Conservation (phyloP, 2,888 invertebrate genomes). For the Zhuqinia jingwanae region DNA sequence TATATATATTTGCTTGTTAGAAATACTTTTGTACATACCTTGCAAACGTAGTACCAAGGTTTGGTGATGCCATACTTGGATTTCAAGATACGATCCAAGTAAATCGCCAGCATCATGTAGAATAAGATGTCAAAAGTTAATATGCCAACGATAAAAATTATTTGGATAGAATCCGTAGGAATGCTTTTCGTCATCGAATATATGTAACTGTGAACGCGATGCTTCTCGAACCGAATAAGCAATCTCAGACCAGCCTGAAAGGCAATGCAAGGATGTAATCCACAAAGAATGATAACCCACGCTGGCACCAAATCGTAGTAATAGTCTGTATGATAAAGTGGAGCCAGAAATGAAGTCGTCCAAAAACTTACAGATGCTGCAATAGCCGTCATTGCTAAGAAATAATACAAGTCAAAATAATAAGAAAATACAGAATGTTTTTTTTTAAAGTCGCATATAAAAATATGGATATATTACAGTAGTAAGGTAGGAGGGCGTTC, state of each 20-base stretch:
- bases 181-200: conserved; percentile 72
- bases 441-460: background rate
- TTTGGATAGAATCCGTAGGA: conserved; percentile 79
- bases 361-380: background rate
- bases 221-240: conserved; percentile 23
- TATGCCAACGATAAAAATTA: conserved; percentile 80
- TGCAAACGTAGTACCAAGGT: conserved; percentile 85
- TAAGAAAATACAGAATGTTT: background rate
- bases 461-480: background rate
- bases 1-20: too few species aligned
- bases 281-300: background rate
- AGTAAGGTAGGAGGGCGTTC: conserved; percentile 29
- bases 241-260: conserved; percentile 37
- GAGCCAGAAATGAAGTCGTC: background rate
- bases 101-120: conserved; percentile 84
- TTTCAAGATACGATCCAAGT: conserved; percentile 85
- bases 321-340: conserved; percentile 6
- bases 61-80: conserved; percentile 87
- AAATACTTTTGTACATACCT: too few species aligned
- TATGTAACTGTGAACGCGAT: background rate
- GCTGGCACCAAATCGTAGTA: conserved; percentile 13
- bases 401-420: background rate
- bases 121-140: conserved; percentile 80
- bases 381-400: conserved; percentile 20
- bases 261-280: conserved; percentile 51